These are phyloP conservation scores for Venustaconcha ellipsiformis DNA, from an alignment of 1,140 invertebrate genomes.

Conservation along the genomic window DNA sequence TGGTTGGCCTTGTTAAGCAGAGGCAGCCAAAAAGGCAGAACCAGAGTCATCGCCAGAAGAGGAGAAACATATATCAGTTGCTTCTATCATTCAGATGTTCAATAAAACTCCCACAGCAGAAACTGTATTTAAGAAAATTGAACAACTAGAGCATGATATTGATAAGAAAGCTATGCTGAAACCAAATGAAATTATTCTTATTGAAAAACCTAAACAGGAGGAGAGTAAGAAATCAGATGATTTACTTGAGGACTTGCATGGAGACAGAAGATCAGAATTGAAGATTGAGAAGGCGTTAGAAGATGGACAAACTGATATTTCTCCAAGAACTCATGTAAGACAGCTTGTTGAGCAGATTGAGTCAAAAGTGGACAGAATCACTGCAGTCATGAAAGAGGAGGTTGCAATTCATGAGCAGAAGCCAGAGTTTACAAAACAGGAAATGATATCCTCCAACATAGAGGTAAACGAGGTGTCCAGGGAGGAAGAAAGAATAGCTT, in stretches of 20 bases:
- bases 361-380: slow-evolving; percentile 41
- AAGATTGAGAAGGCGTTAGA: slow-evolving; percentile 1
- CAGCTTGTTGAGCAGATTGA: slow-evolving; percentile 47
- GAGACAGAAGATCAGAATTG: not conserved
- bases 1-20: not conserved
- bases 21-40: slow-evolving; percentile 4
- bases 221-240: not conserved
- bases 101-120: slow-evolving; percentile 16
- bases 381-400: slow-evolving; percentile 15
- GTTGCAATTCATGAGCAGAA: not conserved
- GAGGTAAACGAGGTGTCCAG: not conserved
- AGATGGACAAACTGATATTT: slow-evolving; percentile 10
- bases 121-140: not conserved
- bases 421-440: not conserved
- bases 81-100: slow-evolving; percentile 34
- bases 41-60: slow-evolving; percentile 30
- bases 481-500: slow-evolving; percentile 8
- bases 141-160: not conserved
- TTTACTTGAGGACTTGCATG: not conserved
- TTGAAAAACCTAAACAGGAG: not conserved
- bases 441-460: not conserved
- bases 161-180: not conserved
- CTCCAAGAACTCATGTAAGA: slow-evolving; percentile 27
- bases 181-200: not conserved
- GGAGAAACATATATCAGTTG: slow-evolving; percentile 12